Percentiles rank a stretch among this genome's conserved stretches.
These are phyloP conservation scores for Agraylea sexmaculata DNA, from an alignment of 1,140 invertebrate genomes.

Conservation along the genomic window DNA sequence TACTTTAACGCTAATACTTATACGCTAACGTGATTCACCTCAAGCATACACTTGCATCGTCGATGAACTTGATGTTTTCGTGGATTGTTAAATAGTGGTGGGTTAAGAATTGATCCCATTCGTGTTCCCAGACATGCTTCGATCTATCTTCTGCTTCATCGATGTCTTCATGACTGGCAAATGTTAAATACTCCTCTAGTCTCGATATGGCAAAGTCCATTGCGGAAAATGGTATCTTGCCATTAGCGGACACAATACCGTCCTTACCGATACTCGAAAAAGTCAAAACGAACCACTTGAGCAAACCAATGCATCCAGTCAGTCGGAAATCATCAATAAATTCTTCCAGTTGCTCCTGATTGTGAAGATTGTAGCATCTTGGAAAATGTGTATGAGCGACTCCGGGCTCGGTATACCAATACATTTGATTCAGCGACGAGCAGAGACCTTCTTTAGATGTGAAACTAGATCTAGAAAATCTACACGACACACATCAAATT, in stretches of 20 bases:
- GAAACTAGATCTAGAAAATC: constrained; percentile 72
- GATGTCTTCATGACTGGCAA: constrained; percentile 72
- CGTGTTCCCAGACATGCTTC: constrained; percentile 60
- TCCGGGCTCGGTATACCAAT: constrained; percentile 78
- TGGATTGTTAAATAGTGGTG: constrained; percentile 62
- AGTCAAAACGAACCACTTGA: constrained; percentile 60
- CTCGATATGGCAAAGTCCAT: constrained; percentile 70
- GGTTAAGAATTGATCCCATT: constrained; percentile 77
- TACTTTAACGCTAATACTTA: too few species aligned
- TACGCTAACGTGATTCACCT: too few species aligned
- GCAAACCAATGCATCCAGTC: constrained; percentile 71
- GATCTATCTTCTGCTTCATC: constrained; percentile 53
- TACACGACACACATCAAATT: constrained; percentile 15
- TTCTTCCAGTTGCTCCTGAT: constrained; percentile 74
- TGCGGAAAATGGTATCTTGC: constrained; percentile 57
- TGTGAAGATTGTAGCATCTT: constrained; percentile 75
- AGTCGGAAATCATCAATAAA: constrained; percentile 85
- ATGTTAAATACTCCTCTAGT: constrained; percentile 61
- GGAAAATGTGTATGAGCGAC: constrained; percentile 73
- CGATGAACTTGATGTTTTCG: constrained; percentile 42
- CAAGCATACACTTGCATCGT: constrained; percentile 27
- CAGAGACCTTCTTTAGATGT: constrained; percentile 86
- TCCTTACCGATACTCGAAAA: constrained; percentile 45
- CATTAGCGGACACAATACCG: constrained; percentile 41
- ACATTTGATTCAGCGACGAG: constrained; percentile 69